Percentiles rank a stretch among this genome's conserved stretches.
Conservation (phyloP, 2,888 invertebrate genomes). For the Pegoplata infirma region DNA sequence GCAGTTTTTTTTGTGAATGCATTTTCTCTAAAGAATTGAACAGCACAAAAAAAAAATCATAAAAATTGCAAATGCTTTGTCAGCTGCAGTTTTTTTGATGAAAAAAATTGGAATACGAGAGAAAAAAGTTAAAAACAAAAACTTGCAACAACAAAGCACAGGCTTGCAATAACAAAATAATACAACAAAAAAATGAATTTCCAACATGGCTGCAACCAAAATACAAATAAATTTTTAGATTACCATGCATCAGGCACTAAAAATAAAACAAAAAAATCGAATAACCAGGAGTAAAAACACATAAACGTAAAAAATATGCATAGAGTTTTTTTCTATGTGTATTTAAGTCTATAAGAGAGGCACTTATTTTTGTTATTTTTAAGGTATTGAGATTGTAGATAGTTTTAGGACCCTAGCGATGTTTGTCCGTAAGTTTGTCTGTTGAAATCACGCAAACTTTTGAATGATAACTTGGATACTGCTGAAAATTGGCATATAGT, state of each 20-base stretch:
- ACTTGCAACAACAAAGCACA: background rate
- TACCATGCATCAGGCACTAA: conserved; percentile 31
- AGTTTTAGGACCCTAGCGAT: too few relatives aligned
- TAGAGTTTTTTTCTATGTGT: background rate
- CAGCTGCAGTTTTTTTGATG: conserved; percentile 56
- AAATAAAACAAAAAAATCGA: conserved; percentile 29
- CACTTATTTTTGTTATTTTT: too few relatives aligned
- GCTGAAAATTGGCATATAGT: too few relatives aligned
- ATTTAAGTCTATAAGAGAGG: too few relatives aligned
- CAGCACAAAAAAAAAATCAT: background rate
- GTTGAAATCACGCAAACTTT: too few relatives aligned
- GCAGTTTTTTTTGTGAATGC: conserved; percentile 20
- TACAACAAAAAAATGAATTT: conserved; percentile 4
- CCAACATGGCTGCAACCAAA: conserved; percentile 59
- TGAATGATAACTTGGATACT: too few relatives aligned
- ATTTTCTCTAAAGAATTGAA: conserved; percentile 41
- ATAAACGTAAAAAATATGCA: too few relatives aligned
- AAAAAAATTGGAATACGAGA: too few relatives aligned
- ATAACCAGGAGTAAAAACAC: conserved; percentile 21
- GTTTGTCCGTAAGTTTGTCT: too few relatives aligned
- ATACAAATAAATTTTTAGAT: conserved; percentile 54
- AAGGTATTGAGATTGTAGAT: too few relatives aligned
- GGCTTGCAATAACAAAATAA: conserved; percentile 26
- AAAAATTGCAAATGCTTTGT: conserved; percentile 63
- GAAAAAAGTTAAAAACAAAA: too few relatives aligned